Conservation (phyloP, 1,140 invertebrate species). For the Melitaea cinxia region DNA sequence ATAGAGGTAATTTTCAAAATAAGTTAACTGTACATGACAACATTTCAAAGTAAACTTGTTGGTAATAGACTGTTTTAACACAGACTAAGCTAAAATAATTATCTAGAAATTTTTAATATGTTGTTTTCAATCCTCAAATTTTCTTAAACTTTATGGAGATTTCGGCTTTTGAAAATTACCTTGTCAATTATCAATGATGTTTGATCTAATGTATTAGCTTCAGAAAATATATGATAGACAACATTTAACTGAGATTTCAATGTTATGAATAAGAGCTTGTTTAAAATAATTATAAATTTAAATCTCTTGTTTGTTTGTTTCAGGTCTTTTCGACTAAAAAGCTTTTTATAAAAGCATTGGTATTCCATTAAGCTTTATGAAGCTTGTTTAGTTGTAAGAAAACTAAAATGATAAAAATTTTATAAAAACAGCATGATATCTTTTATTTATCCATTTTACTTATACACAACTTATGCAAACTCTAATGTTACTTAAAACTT, state of each 20-base stretch:
- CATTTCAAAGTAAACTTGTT: too few relatives aligned
- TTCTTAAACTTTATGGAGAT: too few relatives aligned
- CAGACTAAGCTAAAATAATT: too few relatives aligned
- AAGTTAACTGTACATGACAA: too few relatives aligned
- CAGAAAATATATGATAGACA: conserved; percentile 77
- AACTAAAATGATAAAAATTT: conserved; percentile 67
- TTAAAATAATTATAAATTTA: conserved; percentile 13
- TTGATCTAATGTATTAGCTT: conserved; percentile 82
- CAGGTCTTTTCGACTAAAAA: conserved; percentile 89
- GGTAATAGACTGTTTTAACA: too few relatives aligned
- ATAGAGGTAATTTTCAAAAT: too few relatives aligned
- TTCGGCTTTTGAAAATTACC: too few relatives aligned
- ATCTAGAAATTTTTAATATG: too few relatives aligned
- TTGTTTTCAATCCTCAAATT: too few relatives aligned
- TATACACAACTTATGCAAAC: too few relatives aligned
- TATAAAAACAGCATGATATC: conserved; percentile 41
- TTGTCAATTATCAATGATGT: conserved; percentile 47
- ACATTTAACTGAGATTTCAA: conserved; percentile 29
- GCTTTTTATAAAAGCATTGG: conserved; percentile 69
- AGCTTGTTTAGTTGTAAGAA: conserved; percentile 75
- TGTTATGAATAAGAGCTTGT: neutral
- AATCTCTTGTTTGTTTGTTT: conserved; percentile 74
- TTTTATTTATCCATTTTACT: too few relatives aligned
- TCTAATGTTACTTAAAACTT: too few relatives aligned
- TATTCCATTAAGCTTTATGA: conserved; percentile 76